Conservation (phyloP, 2,113 vertebrate genomes). For the Macquaria ambigua region DNA sequence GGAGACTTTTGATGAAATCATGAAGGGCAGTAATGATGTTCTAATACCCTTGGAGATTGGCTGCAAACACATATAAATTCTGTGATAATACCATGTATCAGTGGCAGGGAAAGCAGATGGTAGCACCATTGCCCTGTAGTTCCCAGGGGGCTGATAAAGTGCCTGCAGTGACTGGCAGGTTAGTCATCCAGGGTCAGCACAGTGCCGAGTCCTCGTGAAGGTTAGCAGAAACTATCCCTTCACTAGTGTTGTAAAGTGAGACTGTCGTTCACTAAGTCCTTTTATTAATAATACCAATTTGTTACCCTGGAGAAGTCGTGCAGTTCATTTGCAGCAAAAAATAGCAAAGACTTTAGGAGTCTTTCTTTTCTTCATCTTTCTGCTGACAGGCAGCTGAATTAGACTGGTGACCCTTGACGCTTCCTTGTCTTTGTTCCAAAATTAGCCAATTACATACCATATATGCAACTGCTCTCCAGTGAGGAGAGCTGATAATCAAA, state of each 20-base stretch:
- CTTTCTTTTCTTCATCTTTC: not conserved
- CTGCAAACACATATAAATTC: not conserved
- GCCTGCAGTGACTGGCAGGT: not conserved
- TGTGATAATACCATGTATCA: too few relatives aligned
- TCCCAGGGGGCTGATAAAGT: not conserved
- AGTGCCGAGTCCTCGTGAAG: not conserved
- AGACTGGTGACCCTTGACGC: not conserved
- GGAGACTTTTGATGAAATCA: constrained; percentile 8
- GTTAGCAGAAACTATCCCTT: not conserved
- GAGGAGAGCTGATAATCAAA: not conserved
- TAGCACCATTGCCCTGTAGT: not conserved
- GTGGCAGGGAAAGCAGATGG: not conserved
- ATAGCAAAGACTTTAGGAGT: not conserved
- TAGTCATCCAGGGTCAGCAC: not conserved
- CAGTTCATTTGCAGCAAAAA: not conserved
- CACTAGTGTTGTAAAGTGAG: too few relatives aligned
- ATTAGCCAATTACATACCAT: not conserved
- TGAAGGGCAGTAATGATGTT: constrained; percentile 6
- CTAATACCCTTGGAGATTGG: not conserved
- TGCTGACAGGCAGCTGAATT: not conserved
- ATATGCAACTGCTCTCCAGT: not conserved
- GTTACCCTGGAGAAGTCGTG: not conserved
- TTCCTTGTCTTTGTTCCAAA: constrained; percentile 1
- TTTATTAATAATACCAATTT: too few relatives aligned
- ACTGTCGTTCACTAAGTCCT: too few relatives aligned